phyloP scores from a whole-genome alignment of 2,888 invertebrate genomes.

The Strigamia maritima region DNA sequence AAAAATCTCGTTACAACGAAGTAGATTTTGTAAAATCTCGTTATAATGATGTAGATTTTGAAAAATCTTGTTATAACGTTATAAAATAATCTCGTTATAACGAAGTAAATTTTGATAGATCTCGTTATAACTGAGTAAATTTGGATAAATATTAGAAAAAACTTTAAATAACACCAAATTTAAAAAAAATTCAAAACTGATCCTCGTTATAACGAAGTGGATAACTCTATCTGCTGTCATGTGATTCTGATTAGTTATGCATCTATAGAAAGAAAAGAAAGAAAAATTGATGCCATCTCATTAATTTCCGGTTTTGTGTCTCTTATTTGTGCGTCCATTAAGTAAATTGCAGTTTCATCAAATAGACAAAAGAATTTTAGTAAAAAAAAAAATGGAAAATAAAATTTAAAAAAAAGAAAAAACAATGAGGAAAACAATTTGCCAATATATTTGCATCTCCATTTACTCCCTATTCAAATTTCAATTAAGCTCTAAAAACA shows the following conservation, averaged over 20 bases:
- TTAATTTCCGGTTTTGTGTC: constrained; percentile 19
- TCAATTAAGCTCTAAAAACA: constrained; percentile 9
- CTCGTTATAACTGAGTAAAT: too few species aligned
- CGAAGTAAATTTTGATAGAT: too few species aligned
- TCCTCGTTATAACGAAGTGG: not conserved
- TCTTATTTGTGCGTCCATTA: constrained; percentile 16
- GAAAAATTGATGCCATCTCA: constrained; percentile 11
- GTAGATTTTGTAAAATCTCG: too few species aligned
- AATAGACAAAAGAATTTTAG: not conserved
- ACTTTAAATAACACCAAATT: too few species aligned
- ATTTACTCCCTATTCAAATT: constrained; percentile 7
- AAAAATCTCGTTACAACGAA: too few species aligned
- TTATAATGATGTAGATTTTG: too few species aligned
- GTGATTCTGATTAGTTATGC: not conserved
- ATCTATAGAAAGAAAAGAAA: not conserved
- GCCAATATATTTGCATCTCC: constrained; percentile 23
- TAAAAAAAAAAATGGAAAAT: too few species aligned
- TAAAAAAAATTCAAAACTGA: not conserved
- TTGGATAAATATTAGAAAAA: too few species aligned
- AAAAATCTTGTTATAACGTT: too few species aligned
- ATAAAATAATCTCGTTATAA: too few species aligned
- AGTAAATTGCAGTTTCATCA: constrained; percentile 13
- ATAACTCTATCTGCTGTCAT: not conserved
- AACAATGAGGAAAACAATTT: constrained; percentile 15
- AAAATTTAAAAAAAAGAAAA: not conserved